Evolutionary conservation across 2,888 invertebrate genomes (phyloP), one percentile per base, ranked within the genome.

Genomic region (Caenorhabditis doughertyi): DNA sequence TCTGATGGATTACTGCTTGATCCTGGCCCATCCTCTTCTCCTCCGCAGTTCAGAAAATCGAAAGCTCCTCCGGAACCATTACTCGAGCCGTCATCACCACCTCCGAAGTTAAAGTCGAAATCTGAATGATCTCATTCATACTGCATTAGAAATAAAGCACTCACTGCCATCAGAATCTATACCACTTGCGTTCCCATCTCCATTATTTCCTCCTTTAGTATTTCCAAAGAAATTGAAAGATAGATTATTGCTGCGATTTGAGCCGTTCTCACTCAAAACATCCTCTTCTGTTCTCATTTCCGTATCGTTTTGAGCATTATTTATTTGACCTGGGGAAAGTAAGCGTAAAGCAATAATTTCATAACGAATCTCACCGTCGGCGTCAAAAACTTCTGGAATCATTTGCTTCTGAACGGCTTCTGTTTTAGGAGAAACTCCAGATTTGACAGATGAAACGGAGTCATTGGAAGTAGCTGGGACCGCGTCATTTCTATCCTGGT

Each of bases 221-320:
- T 65, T 60, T 21, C 62, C 62, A 27, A 79, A 79, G 18, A 79
- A 71, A 42, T 79, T 79, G 64, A 79, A 79, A 16, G 70, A 71
- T 21, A 79, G 71, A 32, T 71, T 79, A 18, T 62, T 56, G 23
- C 68, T 53, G 7, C 55, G 51, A 25, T 47, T 62, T 5, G 70
- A 77, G 1, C 29, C 58, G 32, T 70, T 53, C 18, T 76, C 68
- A 21, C 67, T 76, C 58, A 51, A 1, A n/a, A 49, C 49, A 16
- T 64, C 65, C 16, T 76, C 76, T 11, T 44, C 47, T 5, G 64
- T 29, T 29, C 32, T 53, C 55, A 42, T 21, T n/a, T n/a, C 42
- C 1, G 53, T 29, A 9, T 58, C 68, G 16, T 68, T 27, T 11
- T 35, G 53, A 4, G 11, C 13, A 29, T 44, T n/a, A n/a, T 58